Evolutionary conservation across 2,797 vertebrate species (phyloP), one percentile per base, ranked within the genome.

Genomic region (Rhinophrynus dorsalis): DNA sequence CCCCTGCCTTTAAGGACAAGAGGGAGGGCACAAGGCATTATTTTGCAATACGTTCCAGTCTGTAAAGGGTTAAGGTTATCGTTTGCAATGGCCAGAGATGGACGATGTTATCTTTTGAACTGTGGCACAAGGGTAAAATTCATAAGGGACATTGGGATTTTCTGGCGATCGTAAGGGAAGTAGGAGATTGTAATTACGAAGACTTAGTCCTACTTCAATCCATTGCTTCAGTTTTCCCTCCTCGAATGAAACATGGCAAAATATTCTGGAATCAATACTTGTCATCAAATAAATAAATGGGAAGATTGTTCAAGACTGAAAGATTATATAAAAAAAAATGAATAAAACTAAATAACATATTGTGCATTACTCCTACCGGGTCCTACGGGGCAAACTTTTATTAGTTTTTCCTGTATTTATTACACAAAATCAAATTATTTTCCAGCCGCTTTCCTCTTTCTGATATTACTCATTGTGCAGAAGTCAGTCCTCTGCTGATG

Each of bases 331-430:
- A n/a, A n/a, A n/a, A 57, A 37, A 38, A 57, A 38, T 2, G 54
- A 57, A 38, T 57, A 57, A 37, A 37, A 12, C 11, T 23, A 23
- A 57, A 57, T 57, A 57, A 57, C 12, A 13, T 24, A 37, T 23
- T 33, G 17, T 10, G 2, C 52, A 3, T 38, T 38, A 1, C 32
- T 8, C 32, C 32, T 35, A 37, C 32, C 12, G 11, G 7, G 15
- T 54, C 27, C 47, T 50, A 23, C 21, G 12, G 50, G 50, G 50
- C n/a, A 3, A 52, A 50, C 15, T 30, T 13, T 52, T 52, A 52
- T 30, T 52, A 32, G 27, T 3, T 52, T 52, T 52, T 10, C n/a
- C 50, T 52, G 30, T 52, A 52, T 52, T 52, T 52, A 52, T 52
- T 52, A 30, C 50, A 15, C 50, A 29, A 18, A 52, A 52, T 52